These are phyloP conservation scores for Euura saliciscinereae DNA, from an alignment of 1,140 invertebrate species.

Conservation along the genomic window DNA sequence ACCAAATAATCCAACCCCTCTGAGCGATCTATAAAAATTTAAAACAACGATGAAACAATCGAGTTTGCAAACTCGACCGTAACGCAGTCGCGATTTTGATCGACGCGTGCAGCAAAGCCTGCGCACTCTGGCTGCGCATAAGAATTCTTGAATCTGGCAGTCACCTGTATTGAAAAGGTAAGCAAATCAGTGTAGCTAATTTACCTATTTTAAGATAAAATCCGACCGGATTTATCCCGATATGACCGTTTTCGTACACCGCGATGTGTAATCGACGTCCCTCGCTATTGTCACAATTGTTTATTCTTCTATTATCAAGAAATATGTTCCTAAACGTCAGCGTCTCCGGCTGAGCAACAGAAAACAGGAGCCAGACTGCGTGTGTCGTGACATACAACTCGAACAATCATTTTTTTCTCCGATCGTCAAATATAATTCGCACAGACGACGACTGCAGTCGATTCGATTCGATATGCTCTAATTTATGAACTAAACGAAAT, in stretches of 20 bases:
- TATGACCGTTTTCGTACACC: constrained; percentile 8
- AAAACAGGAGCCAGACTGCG: constrained; percentile 10
- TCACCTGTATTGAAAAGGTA: constrained; percentile 57
- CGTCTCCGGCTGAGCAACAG: constrained; percentile 1
- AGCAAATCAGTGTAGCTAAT: constrained; percentile 35
- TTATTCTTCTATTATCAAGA: constrained; percentile 28
- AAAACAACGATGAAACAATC: no score
- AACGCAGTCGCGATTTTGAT: constrained; percentile 33
- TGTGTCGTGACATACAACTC: constrained; percentile 8
- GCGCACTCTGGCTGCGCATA: constrained; percentile 45
- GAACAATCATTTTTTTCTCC: not conserved
- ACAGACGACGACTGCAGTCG: not conserved
- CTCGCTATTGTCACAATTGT: constrained; percentile 42
- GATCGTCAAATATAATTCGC: not conserved
- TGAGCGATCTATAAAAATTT: no score
- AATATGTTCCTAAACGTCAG: constrained; percentile 21
- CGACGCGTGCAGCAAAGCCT: constrained; percentile 27
- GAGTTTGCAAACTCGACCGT: not conserved
- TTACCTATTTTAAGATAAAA: constrained; percentile 14
- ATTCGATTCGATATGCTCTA: no score
- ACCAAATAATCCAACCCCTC: not conserved
- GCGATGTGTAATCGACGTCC: constrained; percentile 20
- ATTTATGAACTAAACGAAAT: no score
- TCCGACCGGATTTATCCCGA: constrained; percentile 15
- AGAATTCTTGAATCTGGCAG: constrained; percentile 49